Percentiles rank a stretch among this genome's conserved stretches.
Evolutionary conservation across 2,888 invertebrate genomes (phyloP).

Genomic region (Zygothrica quintamaculata): DNA sequence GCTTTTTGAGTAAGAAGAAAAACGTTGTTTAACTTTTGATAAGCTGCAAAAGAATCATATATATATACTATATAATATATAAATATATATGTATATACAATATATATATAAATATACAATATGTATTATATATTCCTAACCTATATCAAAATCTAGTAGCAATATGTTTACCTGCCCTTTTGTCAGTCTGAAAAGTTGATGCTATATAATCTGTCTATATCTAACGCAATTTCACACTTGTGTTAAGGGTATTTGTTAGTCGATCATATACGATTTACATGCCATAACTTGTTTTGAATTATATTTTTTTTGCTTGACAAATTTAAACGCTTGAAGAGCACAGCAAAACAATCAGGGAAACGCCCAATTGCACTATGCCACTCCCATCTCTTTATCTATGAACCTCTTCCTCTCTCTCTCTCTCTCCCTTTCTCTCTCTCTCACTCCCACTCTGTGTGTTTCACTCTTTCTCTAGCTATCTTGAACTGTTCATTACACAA

Average conservation of each 20-base stretch:
- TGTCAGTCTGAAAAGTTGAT: too few relatives aligned
- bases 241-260: not conserved
- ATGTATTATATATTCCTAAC: too few relatives aligned
- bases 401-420: not conserved
- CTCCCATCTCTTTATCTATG: slow-evolving; percentile 5
- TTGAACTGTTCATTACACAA: slow-evolving; percentile 8
- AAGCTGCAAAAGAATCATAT: too few relatives aligned
- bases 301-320: slow-evolving; percentile 44
- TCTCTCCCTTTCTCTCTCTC: not conserved
- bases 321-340: slow-evolving; percentile 46
- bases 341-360: slow-evolving; percentile 5
- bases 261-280: not conserved
- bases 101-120: too few relatives aligned
- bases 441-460: too few relatives aligned
- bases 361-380: slow-evolving; percentile 31
- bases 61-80: too few relatives aligned
- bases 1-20: too few relatives aligned
- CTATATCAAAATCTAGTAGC: too few relatives aligned
- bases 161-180: too few relatives aligned
- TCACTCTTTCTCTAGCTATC: not conserved
- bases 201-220: too few relatives aligned
- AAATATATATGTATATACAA: too few relatives aligned
- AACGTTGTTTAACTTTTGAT: too few relatives aligned
- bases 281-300: not conserved
- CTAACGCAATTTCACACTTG: not conserved